Percentiles rank a stretch among this genome's conserved stretches.
phyloP scores from a whole-genome alignment of 1,140 invertebrate species.

The Drosophila mauritiana region DNA sequence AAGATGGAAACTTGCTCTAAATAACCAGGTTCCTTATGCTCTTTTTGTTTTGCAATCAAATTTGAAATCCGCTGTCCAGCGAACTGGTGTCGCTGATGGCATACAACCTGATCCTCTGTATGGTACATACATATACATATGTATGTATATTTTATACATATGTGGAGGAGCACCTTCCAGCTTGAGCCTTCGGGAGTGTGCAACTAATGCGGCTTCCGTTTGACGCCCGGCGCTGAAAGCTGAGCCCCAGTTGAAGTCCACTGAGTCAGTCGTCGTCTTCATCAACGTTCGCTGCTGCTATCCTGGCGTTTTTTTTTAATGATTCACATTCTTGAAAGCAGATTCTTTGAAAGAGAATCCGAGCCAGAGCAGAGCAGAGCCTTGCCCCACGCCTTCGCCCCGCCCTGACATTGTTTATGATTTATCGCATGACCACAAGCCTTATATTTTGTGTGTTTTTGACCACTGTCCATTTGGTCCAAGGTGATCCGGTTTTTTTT shows the following conservation, averaged over 20 bases:
- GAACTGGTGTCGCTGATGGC: slow-evolving; percentile 17
- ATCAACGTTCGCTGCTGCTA: slow-evolving; percentile 24
- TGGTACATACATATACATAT: background rate
- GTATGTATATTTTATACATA: background rate
- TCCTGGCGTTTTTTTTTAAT: slow-evolving; percentile 19
- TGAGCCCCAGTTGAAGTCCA: slow-evolving; percentile 43
- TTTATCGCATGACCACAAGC: slow-evolving; percentile 52
- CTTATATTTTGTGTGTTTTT: slow-evolving; percentile 20
- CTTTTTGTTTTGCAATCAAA: slow-evolving; percentile 5
- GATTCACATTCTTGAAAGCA: slow-evolving; percentile 68
- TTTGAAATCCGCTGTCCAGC: slow-evolving; percentile 12
- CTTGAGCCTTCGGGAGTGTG: slow-evolving; percentile 14
- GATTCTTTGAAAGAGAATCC: slow-evolving; percentile 70
- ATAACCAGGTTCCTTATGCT: no score
- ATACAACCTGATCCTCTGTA: slow-evolving; percentile 43
- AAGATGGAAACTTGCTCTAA: no score
- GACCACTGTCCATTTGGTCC: slow-evolving; percentile 55
- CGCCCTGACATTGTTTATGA: slow-evolving; percentile 53
- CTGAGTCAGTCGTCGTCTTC: slow-evolving; percentile 22
- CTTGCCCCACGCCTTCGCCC: slow-evolving; percentile 26
- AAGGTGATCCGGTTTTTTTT: slow-evolving; percentile 60
- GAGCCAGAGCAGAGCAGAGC: slow-evolving; percentile 23
- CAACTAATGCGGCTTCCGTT: slow-evolving; percentile 77
- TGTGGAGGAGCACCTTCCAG: slow-evolving; percentile 37
- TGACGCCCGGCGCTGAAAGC: slow-evolving; percentile 73